A percentile compares a stretch with the other conserved stretches of the same genome.
Evolutionary conservation across 2,113 vertebrate genomes (phyloP).

Genomic region (Laterallus jamaicensis): DNA sequence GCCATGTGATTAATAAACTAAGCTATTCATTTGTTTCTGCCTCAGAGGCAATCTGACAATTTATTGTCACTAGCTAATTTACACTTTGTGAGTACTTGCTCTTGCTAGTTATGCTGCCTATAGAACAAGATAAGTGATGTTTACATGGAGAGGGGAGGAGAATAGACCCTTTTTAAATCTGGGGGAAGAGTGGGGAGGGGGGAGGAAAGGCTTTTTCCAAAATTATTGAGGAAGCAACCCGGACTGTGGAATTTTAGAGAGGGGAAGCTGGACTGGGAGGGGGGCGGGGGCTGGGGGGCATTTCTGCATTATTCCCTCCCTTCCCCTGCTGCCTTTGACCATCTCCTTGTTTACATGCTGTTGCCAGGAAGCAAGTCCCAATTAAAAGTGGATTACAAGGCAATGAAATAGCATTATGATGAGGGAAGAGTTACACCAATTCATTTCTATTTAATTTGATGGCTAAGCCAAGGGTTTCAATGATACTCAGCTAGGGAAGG

Average conservation of each 20-base stretch:
- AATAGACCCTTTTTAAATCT: constrained; percentile 22
- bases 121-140: constrained; percentile 55
- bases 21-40: constrained; percentile 68
- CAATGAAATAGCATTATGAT: constrained; percentile 53
- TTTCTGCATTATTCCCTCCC: not conserved
- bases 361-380: constrained; percentile 68
- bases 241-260: not conserved
- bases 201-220: not conserved
- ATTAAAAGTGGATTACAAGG: constrained; percentile 73
- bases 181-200: not conserved
- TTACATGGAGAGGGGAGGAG: constrained; percentile 22
- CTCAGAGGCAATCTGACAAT: constrained; percentile 75
- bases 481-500: not conserved
- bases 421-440: constrained; percentile 54
- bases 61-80: constrained; percentile 78
- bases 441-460: constrained; percentile 36
- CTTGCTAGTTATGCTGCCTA: constrained; percentile 50
- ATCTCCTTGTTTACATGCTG: constrained; percentile 53
- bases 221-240: not conserved
- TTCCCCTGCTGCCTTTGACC: not conserved
- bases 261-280: not conserved
- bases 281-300: too few relatives aligned
- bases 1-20: constrained; percentile 75
- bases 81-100: constrained; percentile 74
- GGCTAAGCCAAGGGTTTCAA: not conserved